These are phyloP conservation scores for Cyanocitta stelleri DNA, from an alignment of 2,113 vertebrate genomes.

Conservation along the genomic window DNA sequence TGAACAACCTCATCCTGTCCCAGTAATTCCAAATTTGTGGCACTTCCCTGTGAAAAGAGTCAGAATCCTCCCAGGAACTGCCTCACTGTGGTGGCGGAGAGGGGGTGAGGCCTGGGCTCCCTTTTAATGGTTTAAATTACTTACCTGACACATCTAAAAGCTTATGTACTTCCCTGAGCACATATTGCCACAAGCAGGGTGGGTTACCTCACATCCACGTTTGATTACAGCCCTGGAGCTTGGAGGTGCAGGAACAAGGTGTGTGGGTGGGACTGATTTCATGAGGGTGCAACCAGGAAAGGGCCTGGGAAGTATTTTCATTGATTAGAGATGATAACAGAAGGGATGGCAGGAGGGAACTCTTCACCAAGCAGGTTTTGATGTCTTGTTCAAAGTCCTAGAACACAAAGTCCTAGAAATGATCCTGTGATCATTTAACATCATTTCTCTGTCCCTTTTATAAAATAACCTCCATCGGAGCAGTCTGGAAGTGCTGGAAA, in stretches of 20 bases:
- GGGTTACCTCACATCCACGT: not conserved
- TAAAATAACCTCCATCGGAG: not conserved
- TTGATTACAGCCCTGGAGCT: not conserved
- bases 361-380: not conserved
- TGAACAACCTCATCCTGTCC: not conserved
- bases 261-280: not conserved
- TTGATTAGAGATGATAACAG: not conserved
- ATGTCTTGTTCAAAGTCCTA: not conserved
- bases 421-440: fast-evolving
- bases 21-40: not conserved
- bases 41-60: not conserved
- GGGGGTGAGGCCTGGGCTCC: not conserved
- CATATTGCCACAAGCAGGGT: fast-evolving
- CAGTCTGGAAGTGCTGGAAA: not conserved
- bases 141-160: not conserved
- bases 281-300: not conserved
- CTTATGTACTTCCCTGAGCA: not conserved
- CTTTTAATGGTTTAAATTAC: not conserved
- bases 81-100: not conserved
- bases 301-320: not conserved
- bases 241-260: too few relatives aligned
- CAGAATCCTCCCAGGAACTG: not conserved
- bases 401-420: not conserved
- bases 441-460: not conserved
- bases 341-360: not conserved